A percentile compares a stretch with the other conserved stretches of the same genome.
Conservation (phyloP, 64 coral and sea anemone genomes). For the Pocillopora damicornis region DNA sequence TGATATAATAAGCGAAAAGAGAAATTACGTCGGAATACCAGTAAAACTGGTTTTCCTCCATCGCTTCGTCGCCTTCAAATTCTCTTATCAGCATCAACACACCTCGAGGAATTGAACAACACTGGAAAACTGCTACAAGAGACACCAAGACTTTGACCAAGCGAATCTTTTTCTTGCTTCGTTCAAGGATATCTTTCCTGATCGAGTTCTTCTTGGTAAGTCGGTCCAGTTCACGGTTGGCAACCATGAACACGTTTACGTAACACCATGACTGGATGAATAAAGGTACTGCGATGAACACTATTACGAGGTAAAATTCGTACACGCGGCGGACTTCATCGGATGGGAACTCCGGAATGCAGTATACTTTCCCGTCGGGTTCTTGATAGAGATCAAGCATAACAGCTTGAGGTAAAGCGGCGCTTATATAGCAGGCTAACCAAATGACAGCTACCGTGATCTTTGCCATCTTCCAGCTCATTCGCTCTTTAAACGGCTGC, state of each 20-base stretch:
- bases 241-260: slow-evolving; percentile 29
- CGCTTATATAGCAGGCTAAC: slow-evolving; percentile 63
- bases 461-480: slow-evolving; percentile 47
- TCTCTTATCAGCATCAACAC: slow-evolving; percentile 62
- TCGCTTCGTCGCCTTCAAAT: slow-evolving; percentile 31
- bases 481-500: slow-evolving; percentile 65
- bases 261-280: slow-evolving; percentile 75
- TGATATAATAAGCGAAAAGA: slow-evolving; percentile 73
- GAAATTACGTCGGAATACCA: slow-evolving; percentile 52
- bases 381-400: slow-evolving; percentile 14
- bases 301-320: slow-evolving; percentile 52
- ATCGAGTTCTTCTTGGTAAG: slow-evolving; percentile 30
- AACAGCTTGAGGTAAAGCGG: slow-evolving; percentile 48
- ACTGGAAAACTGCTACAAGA: slow-evolving; percentile 72
- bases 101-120: slow-evolving; percentile 77
- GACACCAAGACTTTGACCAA: slow-evolving; percentile 69
- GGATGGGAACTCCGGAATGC: slow-evolving; percentile 32
- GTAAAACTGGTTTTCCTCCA: slow-evolving; percentile 24
- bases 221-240: slow-evolving; percentile 27
- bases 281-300: slow-evolving; percentile 58
- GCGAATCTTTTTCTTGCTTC: slow-evolving; percentile 43
- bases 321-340: slow-evolving; percentile 39
- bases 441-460: slow-evolving; percentile 47
- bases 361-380: not conserved
- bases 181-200: not conserved